Evolutionary conservation across 1,140 invertebrate species (phyloP).

Genomic region (Tetranychus urticae): DNA sequence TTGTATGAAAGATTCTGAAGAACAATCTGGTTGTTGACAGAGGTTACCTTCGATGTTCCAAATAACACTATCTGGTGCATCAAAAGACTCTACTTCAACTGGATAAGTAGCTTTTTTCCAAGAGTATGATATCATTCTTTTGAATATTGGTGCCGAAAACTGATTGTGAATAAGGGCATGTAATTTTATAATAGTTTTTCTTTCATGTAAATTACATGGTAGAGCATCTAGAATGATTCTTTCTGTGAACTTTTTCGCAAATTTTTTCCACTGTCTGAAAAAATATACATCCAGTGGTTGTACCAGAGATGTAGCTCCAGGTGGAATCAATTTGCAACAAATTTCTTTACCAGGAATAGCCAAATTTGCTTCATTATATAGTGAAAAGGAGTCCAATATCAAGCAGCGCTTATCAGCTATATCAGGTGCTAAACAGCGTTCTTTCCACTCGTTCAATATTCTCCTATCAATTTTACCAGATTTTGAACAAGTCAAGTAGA

Average conservation of each 20-base stretch:
- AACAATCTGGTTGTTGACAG: neutral
- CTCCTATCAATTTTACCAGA: neutral
- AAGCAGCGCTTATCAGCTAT: neutral
- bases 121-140: neutral
- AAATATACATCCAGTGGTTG: neutral
- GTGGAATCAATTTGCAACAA: neutral
- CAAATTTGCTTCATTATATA: neutral
- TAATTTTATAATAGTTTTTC: neutral
- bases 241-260: neutral
- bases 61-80: neutral
- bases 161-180: neutral
- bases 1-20: neutral
- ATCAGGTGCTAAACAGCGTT: neutral
- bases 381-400: neutral
- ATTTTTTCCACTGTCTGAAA: neutral
- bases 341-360: neutral
- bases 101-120: neutral
- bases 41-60: neutral
- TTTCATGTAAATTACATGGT: neutral
- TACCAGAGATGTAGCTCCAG: neutral
- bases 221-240: neutral
- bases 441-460: neutral
- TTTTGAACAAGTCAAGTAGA: neutral
- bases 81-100: neutral
- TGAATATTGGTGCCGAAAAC: neutral